Evolutionary conservation across 2,888 invertebrate genomes (phyloP), one percentile per base, ranked within the genome.

Genomic region (Drosophila birchii): DNA sequence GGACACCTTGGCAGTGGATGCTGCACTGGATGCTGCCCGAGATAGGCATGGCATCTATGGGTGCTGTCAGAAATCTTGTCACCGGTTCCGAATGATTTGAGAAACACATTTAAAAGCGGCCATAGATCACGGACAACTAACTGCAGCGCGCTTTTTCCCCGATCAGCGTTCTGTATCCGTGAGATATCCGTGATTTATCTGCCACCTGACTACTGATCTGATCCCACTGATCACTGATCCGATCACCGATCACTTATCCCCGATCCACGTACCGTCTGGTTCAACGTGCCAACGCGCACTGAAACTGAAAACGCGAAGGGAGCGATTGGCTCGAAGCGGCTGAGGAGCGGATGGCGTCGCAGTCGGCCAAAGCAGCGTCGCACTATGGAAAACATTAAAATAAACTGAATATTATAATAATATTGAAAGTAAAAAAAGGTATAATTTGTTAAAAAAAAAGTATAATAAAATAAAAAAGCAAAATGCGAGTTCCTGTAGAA

Each of bases 261-360:
- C 23, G 23, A 20, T 51, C 54, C 54, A 60, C 64, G 78, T 77
- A 82, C 90, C 83, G 88, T 78, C 79, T 71, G 81, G 85, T 85
- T 86, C 90, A 88, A 90, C 90, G 91, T 86, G 78, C 84, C 83
- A 91, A 91, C 88, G 86, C 78, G 84, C 90, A 90, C 90, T 90
- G 75, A 78, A 78, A 63, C 72, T 62, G 45, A 39, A 61, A 68
- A 68, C 32, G 36, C 49, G 56, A 71, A 71, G 62, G 58, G 76
- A 55, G 59, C 54, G 23, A 63, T 41, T 56, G 44, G 36, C 34
- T 23, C 26, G 20, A 43, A 47, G 38, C 39, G 45, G 68, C 49
- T 34, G 34, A 58, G 38, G 34, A 58, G 38, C 18, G 56, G 39
- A 38, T 60, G 14, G 60, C 80, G 54, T 18, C 61, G 57, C 18